Evolutionary conservation across 2,113 vertebrate genomes (phyloP), one percentile per base, ranked within the genome.

Genomic region (Pimephales promelas): DNA sequence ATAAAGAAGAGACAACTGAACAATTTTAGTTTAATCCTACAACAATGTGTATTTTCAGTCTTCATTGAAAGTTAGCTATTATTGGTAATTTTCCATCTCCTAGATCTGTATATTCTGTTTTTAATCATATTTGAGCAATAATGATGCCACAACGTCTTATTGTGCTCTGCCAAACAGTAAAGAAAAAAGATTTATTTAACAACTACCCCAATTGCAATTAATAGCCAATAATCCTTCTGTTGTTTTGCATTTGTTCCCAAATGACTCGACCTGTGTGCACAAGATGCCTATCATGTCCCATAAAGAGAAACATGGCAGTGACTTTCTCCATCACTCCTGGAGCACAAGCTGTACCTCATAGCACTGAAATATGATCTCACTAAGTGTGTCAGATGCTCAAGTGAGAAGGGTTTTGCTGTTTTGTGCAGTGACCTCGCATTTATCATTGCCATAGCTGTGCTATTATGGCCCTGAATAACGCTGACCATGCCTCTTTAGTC

Each of bases 371-470:
- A 85, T 85, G 66, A 80, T 72, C 83, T 71, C 82, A 61, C 61
- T 43, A 68, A 74, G 71, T 73, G 78, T 72, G 71, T 70, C 78
- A 83, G 68, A 79, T 73, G 73, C 54, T 56, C 66, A 59, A 79
- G 81, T 59, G 22, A 28, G 43, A 36, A 49, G 90, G 88, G 86
- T 88, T 90, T 74, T 91, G 91, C 89, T 92, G 91, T 92, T 92
- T 91, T 84, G 90, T 89, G 88, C 89, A 87, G 88, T 87, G 89
- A 91, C 92, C 90, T 86, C 88, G 83, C 92, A 92, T 93, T 91
- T 92, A 92, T 94, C 92, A 93, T 87, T 89, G 89, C 88, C 90
- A 90, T 88, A 92, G 89, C 91, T 90, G 91, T 90, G 90, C 92
- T 88, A 90, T 93, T 92, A 85, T 80, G 43, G 90, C 90, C 91